Percentiles rank a stretch among this genome's conserved stretches.
Conservation (phyloP, 2,113 vertebrate species). For the Aldabrachelys gigantea region DNA sequence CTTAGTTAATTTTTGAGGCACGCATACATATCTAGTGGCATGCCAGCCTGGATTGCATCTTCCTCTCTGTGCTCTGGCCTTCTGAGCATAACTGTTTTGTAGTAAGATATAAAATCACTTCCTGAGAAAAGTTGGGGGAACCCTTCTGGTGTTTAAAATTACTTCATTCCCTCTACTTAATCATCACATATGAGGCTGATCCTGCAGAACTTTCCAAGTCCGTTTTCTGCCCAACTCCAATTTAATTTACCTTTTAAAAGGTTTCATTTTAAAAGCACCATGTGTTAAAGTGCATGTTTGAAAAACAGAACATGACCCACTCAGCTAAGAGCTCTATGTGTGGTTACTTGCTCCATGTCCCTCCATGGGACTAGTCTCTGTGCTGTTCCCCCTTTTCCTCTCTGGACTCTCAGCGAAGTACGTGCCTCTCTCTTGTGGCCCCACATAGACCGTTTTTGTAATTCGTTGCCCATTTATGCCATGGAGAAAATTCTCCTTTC, state of each 20-base stretch:
- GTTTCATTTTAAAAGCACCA: neutral
- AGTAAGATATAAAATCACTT: neutral
- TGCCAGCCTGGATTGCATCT: neutral
- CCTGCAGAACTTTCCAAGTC: neutral
- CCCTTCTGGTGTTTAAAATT: neutral
- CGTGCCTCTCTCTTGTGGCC: neutral
- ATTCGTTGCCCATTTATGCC: neutral
- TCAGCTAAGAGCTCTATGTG: neutral
- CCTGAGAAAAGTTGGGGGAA: neutral
- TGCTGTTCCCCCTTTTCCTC: neutral
- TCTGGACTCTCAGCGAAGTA: neutral
- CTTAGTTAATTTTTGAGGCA: neutral
- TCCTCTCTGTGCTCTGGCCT: neutral
- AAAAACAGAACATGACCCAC: neutral
- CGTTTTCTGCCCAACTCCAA: neutral
- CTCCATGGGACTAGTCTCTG: neutral
- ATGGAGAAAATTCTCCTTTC: neutral
- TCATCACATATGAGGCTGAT: neutral
- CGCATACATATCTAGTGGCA: neutral
- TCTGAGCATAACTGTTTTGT: neutral
- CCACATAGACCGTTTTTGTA: neutral
- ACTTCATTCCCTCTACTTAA: neutral
- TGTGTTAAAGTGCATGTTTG: neutral
- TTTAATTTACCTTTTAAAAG: neutral
- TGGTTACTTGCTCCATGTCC: neutral